Evolutionary conservation across 2,113 vertebrate genomes (phyloP).

Genomic region (Ameiurus melas): DNA sequence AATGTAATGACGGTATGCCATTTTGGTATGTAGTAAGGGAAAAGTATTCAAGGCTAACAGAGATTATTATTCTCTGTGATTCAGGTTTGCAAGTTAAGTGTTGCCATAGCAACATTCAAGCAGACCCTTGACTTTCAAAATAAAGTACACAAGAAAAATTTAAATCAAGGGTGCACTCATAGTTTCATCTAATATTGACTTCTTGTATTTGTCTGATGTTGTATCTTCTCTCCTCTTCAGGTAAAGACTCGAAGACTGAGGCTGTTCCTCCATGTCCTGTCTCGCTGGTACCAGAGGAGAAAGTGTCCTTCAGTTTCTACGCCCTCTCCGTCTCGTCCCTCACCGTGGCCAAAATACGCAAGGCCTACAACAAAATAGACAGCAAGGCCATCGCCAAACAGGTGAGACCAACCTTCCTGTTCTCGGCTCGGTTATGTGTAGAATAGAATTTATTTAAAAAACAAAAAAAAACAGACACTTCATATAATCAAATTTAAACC

Average conservation of each 20-base stretch:
- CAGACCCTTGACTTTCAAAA: neutral
- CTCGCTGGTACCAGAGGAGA: slow-evolving; percentile 92
- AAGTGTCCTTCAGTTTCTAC: slow-evolving; percentile 94
- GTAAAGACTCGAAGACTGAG: slow-evolving; percentile 92
- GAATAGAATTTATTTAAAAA: neutral
- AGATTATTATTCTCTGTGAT: neutral
- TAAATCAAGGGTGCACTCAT: neutral
- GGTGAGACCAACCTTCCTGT: slow-evolving; percentile 68
- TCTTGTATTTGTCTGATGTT: neutral
- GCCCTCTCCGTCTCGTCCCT: slow-evolving; percentile 89
- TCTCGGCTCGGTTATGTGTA: neutral
- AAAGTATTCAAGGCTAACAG: neutral
- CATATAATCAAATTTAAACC: neutral
- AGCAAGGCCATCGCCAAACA: slow-evolving; percentile 98
- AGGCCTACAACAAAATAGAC: slow-evolving; percentile 96
- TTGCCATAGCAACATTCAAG: slow-evolving; percentile 22
- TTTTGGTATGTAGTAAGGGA: neutral
- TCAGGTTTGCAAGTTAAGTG: neutral
- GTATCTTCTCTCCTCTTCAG: slow-evolving; percentile 64
- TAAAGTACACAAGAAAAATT: neutral
- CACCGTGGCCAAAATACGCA: slow-evolving; percentile 94
- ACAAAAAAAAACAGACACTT: neutral
- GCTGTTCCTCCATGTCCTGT: slow-evolving; percentile 75
- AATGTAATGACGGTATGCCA: neutral
- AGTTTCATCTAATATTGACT: neutral